Evolutionary conservation across 1,140 invertebrate genomes (phyloP).

Genomic region (Heliothis subflexa): DNA sequence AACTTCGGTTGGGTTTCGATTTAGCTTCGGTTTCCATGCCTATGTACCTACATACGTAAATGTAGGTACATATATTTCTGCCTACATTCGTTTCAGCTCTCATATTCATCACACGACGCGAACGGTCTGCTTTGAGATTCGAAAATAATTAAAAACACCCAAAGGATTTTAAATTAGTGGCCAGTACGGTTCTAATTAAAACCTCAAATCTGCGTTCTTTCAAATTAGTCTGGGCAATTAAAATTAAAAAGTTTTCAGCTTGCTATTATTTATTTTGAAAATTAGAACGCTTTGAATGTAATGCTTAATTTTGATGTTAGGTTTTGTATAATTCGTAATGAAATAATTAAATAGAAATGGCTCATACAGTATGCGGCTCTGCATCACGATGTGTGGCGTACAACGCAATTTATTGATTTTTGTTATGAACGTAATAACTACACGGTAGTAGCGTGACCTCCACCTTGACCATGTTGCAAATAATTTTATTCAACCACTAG

Average conservation of each 20-base stretch:
- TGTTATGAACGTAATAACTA: neutral
- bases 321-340: too few species aligned
- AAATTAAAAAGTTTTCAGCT: neutral
- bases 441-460: constrained; percentile 13
- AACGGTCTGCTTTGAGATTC: neutral
- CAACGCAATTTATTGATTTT: constrained; percentile 23
- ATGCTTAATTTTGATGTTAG: too few species aligned
- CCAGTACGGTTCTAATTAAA: constrained; percentile 27
- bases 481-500: neutral
- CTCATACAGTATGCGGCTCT: neutral
- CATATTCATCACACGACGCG: neutral
- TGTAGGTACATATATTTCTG: neutral
- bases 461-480: neutral
- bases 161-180: constrained; percentile 30
- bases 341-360: neutral
- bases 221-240: constrained; percentile 8
- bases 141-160: neutral
- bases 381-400: neutral
- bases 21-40: too few species aligned
- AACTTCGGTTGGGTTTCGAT: too few species aligned
- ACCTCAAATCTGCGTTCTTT: neutral
- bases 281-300: neutral
- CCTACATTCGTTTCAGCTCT: neutral
- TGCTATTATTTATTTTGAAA: neutral
- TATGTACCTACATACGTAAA: neutral